phyloP scores from a whole-genome alignment of 2,888 invertebrate genomes.

The Trichogramma dendrolimi region DNA sequence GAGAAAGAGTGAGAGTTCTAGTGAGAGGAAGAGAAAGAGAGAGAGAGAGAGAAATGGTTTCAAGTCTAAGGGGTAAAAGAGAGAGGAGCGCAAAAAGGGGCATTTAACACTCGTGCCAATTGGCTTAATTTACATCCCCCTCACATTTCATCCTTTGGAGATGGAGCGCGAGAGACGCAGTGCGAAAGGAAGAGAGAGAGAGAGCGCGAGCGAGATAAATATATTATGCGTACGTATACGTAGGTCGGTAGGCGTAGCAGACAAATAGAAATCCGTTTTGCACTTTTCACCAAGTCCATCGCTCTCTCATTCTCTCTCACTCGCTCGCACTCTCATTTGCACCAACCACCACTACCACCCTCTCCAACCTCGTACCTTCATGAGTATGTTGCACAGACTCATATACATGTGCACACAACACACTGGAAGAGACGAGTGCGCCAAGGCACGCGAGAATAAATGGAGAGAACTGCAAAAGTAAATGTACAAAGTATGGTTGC shows the following conservation, averaged over 20 bases:
- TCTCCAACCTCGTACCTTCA: too few species aligned
- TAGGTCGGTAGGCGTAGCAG: too few species aligned
- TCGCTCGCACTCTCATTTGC: conserved; percentile 40
- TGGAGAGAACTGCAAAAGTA: too few species aligned
- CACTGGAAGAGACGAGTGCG: conserved; percentile 39
- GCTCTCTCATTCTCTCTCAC: conserved; percentile 22
- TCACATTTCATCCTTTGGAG: conserved; percentile 26
- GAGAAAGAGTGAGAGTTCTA: conserved; percentile 18
- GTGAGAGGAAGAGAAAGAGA: not conserved
- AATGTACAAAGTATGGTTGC: too few species aligned
- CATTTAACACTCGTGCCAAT: conserved; percentile 30
- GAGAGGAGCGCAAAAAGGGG: conserved; percentile 3
- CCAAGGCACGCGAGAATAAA: too few species aligned
- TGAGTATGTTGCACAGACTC: conserved; percentile 24
- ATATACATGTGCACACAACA: conserved; percentile 44
- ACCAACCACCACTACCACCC: too few species aligned
- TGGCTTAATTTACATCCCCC: conserved; percentile 38
- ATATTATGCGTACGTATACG: too few species aligned
- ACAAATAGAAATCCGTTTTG: conserved; percentile 2
- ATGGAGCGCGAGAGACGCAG: conserved; percentile 11
- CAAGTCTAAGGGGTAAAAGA: conserved; percentile 6
- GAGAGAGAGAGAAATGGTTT: not conserved
- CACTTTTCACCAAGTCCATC: conserved; percentile 14
- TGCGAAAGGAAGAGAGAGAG: too few species aligned
- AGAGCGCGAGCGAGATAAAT: too few species aligned